Evolutionary conservation across 2,113 vertebrate species (phyloP).

Genomic region (Bos taurus): DNA sequence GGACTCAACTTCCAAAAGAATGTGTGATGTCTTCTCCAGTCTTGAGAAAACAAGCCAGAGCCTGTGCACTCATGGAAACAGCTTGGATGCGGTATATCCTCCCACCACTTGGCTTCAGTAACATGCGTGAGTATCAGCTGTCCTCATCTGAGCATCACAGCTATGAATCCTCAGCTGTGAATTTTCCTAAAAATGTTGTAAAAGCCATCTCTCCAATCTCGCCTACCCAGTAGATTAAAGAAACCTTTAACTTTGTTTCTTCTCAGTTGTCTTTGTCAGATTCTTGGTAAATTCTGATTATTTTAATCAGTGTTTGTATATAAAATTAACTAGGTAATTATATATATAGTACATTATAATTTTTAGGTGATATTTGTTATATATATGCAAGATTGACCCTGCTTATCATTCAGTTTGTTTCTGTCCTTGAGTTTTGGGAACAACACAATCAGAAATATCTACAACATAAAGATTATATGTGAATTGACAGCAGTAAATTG

Average conservation of each 20-base stretch:
- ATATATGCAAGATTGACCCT: neutral
- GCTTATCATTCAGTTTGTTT: neutral
- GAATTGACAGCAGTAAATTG: neutral
- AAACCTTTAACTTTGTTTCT: neutral
- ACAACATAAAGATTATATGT: neutral
- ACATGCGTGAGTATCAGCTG: neutral
- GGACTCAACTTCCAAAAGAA: conserved; percentile 49
- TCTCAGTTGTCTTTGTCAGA: neutral
- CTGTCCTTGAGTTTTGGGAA: conserved; percentile 45
- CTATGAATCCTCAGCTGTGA: neutral
- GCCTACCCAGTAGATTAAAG: neutral
- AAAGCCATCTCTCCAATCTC: neutral
- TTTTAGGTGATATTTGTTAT: neutral
- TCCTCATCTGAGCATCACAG: neutral
- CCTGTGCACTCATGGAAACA: neutral
- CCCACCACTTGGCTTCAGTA: conserved; percentile 1
- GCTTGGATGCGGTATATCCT: neutral
- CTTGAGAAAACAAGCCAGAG: neutral
- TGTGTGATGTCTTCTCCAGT: conserved; percentile 27
- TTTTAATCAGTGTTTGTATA: neutral
- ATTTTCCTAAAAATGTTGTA: neutral
- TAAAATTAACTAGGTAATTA: neutral
- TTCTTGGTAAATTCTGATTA: neutral
- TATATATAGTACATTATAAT: neutral
- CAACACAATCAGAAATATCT: neutral